These are phyloP conservation scores for Chloroceryle inda DNA, from an alignment of 2,797 vertebrate species.

Conservation along the genomic window DNA sequence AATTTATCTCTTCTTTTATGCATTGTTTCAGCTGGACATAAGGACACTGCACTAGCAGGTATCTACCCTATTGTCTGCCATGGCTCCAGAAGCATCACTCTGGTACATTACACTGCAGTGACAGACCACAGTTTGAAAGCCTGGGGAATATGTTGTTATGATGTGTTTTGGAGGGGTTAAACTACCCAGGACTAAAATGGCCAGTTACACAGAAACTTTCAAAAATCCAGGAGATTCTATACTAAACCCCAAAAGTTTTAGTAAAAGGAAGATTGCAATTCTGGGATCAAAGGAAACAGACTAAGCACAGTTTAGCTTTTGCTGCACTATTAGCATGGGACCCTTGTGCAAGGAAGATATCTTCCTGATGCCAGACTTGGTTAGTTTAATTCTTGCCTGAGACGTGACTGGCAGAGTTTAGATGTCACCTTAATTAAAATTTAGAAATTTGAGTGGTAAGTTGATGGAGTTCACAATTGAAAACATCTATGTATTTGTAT, in stretches of 20 bases:
- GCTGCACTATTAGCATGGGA: neutral
- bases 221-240: neutral
- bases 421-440: neutral
- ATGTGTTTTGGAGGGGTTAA: neutral
- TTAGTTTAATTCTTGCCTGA: conserved; percentile 5
- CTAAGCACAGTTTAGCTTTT: neutral
- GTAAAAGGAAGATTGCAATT: neutral
- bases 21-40: neutral
- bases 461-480: neutral
- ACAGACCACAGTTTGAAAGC: neutral
- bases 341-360: neutral
- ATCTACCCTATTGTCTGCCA: neutral
- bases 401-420: neutral
- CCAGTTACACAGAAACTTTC: neutral
- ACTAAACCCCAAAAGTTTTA: neutral
- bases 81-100: neutral
- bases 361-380: neutral
- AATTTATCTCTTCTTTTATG: neutral
- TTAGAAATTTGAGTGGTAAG: neutral
- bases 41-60: neutral
- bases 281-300: neutral
- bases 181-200: neutral
- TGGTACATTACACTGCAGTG: neutral
- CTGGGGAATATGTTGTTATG: neutral
- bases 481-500: neutral